These are phyloP conservation scores for Diuraphis noxia DNA, from an alignment of 1,140 invertebrate genomes.

Conservation along the genomic window DNA sequence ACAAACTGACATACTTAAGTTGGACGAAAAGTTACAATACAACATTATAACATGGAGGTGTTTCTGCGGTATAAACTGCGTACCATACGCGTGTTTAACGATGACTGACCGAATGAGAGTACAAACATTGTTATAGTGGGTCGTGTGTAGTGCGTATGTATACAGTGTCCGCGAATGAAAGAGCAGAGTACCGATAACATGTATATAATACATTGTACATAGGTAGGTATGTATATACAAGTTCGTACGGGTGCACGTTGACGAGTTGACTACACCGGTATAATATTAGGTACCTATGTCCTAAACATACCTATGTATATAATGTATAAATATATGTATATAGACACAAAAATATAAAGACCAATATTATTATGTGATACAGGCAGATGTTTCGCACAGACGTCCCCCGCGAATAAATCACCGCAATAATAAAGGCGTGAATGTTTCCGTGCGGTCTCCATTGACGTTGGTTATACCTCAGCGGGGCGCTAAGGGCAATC, in stretches of 20 bases:
- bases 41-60: too few relatives aligned
- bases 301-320: neutral
- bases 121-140: neutral
- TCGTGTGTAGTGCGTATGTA: neutral
- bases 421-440: slow-evolving; percentile 52
- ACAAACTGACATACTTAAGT: too few relatives aligned
- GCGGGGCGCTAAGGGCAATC: slow-evolving; percentile 47
- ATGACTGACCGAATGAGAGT: neutral
- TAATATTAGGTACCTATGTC: neutral
- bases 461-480: slow-evolving; percentile 28
- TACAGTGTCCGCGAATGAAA: neutral
- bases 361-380: neutral
- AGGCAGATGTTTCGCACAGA: slow-evolving; percentile 46
- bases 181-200: neutral
- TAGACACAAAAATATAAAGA: neutral
- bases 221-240: neutral
- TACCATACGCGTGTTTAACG: neutral
- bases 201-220: neutral
- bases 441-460: slow-evolving; percentile 53
- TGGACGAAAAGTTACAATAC: too few relatives aligned
- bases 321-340: neutral
- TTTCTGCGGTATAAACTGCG: neutral
- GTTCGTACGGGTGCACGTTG: neutral
- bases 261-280: neutral
- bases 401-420: slow-evolving; percentile 50